phyloP scores from a whole-genome alignment of 1,140 invertebrate genomes.

The Samia ricini region DNA sequence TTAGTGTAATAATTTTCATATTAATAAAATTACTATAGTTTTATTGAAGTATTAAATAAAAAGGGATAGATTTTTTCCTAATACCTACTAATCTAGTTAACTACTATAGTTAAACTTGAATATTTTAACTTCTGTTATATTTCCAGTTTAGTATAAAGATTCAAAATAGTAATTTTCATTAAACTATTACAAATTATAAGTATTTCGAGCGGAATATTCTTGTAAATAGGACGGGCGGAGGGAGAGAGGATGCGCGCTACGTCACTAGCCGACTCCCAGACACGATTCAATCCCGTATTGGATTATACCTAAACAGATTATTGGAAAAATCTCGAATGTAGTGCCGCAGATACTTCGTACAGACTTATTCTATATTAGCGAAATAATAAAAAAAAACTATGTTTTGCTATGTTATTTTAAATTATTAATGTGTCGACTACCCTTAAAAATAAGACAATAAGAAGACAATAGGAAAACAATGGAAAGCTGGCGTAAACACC shows the following conservation, averaged over 20 bases:
- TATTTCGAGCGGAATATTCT: not conserved
- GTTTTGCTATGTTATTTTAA: not conserved
- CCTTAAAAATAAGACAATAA: no score
- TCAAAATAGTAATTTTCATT: not conserved
- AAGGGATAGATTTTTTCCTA: no score
- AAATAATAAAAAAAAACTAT: constrained; percentile 5
- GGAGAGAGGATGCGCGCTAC: not conserved
- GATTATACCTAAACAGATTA: constrained; percentile 43
- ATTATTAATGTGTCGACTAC: no score
- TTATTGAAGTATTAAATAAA: no score
- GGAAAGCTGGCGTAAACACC: no score
- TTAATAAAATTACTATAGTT: no score
- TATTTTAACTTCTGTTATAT: no score
- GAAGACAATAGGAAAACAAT: no score
- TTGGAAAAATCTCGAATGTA: constrained; percentile 41
- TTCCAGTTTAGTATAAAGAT: no score
- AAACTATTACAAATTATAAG: not conserved
- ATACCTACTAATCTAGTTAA: no score
- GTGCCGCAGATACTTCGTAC: constrained; percentile 15
- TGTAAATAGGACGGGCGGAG: not conserved
- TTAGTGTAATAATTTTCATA: no score
- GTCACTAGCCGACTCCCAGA: not conserved
- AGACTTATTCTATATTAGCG: not conserved
- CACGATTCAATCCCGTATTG: constrained; percentile 18
- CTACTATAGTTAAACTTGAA: no score